These are phyloP conservation scores for Bovichtus variegatus DNA, from an alignment of 2,797 vertebrate species.

Conservation along the genomic window DNA sequence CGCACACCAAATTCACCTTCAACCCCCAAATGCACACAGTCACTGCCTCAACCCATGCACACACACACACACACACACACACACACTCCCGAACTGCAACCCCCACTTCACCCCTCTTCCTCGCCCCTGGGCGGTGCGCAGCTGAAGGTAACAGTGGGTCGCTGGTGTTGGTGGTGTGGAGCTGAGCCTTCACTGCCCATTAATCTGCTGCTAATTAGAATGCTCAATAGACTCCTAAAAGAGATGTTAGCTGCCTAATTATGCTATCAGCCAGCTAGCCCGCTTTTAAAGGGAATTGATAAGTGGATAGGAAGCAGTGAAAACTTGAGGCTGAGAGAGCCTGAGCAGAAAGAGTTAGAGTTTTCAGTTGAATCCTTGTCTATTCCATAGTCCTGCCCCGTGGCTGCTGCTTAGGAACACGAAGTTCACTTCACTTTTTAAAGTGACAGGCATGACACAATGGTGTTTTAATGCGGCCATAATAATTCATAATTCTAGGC, in stretches of 20 bases:
- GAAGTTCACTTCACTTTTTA: conserved; percentile 27
- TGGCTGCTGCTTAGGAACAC: conserved; percentile 35
- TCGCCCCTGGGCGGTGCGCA: conserved; percentile 78
- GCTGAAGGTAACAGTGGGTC: conserved; percentile 80
- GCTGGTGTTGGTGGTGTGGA: conserved; percentile 72
- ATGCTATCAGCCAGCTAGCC: conserved; percentile 78
- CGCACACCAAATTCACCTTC: conserved; percentile 55
- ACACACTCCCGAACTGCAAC: conserved; percentile 46
- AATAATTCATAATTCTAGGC: conserved; percentile 12
- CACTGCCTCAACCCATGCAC: conserved; percentile 27
- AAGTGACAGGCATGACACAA: conserved; percentile 21
- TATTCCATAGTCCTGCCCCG: background rate
- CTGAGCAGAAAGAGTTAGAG: conserved; percentile 10
- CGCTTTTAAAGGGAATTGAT: conserved; percentile 78
- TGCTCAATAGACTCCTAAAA: conserved; percentile 83
- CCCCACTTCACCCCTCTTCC: conserved; percentile 66
- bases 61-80: conserved; percentile 25
- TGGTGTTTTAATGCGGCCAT: conserved; percentile 13
- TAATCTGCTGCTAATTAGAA: conserved; percentile 86
- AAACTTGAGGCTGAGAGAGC: conserved; percentile 54
- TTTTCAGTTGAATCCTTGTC: conserved; percentile 26
- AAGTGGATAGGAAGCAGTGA: conserved; percentile 70
- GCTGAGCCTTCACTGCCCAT: conserved; percentile 72
- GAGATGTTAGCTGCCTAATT: conserved; percentile 81
- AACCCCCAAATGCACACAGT: conserved; percentile 52